Conservation (phyloP, 2,797 vertebrate genomes). For the Enteromius afrohamiltoni region DNA sequence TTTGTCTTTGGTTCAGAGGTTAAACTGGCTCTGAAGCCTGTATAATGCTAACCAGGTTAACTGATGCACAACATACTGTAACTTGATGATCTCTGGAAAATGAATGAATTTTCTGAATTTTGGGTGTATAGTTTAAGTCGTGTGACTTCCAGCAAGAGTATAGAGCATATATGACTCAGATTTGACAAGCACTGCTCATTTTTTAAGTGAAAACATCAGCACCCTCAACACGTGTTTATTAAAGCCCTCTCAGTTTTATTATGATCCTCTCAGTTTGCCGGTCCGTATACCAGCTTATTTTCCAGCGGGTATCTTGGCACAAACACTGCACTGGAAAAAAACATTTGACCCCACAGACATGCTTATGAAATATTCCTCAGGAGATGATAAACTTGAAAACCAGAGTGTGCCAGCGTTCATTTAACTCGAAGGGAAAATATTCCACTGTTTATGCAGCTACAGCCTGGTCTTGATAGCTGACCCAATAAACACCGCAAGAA, state of each 20-base stretch:
- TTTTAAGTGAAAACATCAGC: constrained; percentile 17
- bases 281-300: not conserved
- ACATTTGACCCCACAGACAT: constrained; percentile 14
- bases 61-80: no score
- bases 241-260: not conserved
- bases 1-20: not conserved
- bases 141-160: not conserved
- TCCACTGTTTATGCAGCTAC: constrained; percentile 29
- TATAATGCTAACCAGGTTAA: not conserved
- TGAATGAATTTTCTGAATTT: not conserved
- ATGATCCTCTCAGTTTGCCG: not conserved
- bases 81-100: not conserved
- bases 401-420: not conserved
- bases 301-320: constrained; percentile 14
- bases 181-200: not conserved
- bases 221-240: not conserved
- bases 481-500: constrained; percentile 14
- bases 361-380: constrained; percentile 22
- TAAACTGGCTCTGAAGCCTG: not conserved
- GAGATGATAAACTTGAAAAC: constrained; percentile 11
- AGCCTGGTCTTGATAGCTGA: constrained; percentile 11
- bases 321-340: constrained; percentile 14
- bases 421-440: constrained; percentile 32
- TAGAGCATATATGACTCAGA: not conserved
- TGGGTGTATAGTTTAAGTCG: not conserved